Evolutionary conservation across 2,888 invertebrate species (phyloP), one percentile per base, ranked within the genome.

Genomic region (Drosophila flavopinicola): DNA sequence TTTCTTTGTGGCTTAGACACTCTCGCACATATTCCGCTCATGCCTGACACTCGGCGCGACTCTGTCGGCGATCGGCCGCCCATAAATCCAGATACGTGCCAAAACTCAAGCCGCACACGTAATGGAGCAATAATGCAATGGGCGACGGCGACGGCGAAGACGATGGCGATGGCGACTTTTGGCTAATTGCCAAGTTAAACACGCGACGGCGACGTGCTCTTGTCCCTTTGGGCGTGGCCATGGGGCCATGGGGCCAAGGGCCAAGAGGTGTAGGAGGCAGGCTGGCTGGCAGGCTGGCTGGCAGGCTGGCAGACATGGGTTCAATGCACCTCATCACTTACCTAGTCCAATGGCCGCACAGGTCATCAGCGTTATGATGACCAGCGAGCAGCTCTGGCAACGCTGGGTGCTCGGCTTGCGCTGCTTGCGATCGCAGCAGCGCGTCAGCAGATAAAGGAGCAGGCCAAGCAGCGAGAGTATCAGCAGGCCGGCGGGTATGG

Each of bases 351-450:
- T 95, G 17, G 97, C 95, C 69, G 96, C 97, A 92, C 97, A 97
- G 90, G 97, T 97, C 67, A 97, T 93, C 82, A 98, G 94, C 61
- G 97, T 95, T 60, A 91, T 90, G 75, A 91, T 90, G 74, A 91
- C 89, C 78, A 91, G 68, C 32, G 91, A 88, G 60, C 91, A 91
- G 68, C 91, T 91, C 78, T 91, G 91, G 77, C 91, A 91, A 53
- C 90, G 87, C 75, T 91, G 91, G 24, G 91, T 88, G 61, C 90
- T 90, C 54, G 90, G 88, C 64, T 91, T 96, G 53, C 97, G 94
- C 82, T 96, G 96, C 91, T 97, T 97, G 87, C 97, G 94, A 93
- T 98, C 98, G 93, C 98, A 98, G 92, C 98, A 98, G 92, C 98
- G 94, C 88, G 97, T 97, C 90, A 98, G 94, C 90, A 98, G 94